Conservation (phyloP, 1,140 invertebrate genomes). For the Cyclargus thomasi region DNA sequence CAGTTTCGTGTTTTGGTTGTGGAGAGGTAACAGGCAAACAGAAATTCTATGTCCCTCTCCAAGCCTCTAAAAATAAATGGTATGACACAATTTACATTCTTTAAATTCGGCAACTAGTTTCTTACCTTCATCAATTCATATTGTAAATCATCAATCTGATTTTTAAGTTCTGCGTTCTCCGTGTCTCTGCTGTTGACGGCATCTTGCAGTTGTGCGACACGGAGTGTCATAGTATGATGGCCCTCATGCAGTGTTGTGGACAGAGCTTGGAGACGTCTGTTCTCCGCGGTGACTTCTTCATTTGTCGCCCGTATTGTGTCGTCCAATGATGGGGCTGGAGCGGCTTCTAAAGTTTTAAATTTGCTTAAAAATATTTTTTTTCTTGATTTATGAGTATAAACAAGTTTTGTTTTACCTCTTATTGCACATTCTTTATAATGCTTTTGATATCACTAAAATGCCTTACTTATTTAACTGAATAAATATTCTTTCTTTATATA, state of each 20-base stretch:
- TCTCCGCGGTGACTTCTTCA: slow-evolving; percentile 92
- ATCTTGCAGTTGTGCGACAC: slow-evolving; percentile 94
- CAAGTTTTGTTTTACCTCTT: no score
- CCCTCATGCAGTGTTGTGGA: slow-evolving; percentile 95
- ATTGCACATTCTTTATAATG: no score
- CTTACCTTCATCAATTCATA: slow-evolving; percentile 90
- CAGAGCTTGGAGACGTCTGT: slow-evolving; percentile 91
- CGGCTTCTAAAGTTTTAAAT: slow-evolving; percentile 35
- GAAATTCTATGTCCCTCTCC: no score
- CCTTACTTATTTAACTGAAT: no score
- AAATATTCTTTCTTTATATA: no score
- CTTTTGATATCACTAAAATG: no score
- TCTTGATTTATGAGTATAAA: no score
- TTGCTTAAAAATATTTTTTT: not conserved
- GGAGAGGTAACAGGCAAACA: no score
- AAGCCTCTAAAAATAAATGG: no score
- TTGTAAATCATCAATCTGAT: slow-evolving; percentile 96
- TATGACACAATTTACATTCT: no score
- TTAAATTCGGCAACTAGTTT: slow-evolving; percentile 10
- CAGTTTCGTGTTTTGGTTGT: no score
- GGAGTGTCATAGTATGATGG: slow-evolving; percentile 93
- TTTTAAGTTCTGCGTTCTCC: slow-evolving; percentile 94
- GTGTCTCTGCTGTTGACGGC: slow-evolving; percentile 93
- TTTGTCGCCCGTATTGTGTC: slow-evolving; percentile 89
- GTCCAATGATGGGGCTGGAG: slow-evolving; percentile 77